A percentile compares a stretch with the other conserved stretches of the same genome.
These are phyloP conservation scores for Oppia nitens DNA, from an alignment of 1,140 invertebrate species.

Conservation along the genomic window DNA sequence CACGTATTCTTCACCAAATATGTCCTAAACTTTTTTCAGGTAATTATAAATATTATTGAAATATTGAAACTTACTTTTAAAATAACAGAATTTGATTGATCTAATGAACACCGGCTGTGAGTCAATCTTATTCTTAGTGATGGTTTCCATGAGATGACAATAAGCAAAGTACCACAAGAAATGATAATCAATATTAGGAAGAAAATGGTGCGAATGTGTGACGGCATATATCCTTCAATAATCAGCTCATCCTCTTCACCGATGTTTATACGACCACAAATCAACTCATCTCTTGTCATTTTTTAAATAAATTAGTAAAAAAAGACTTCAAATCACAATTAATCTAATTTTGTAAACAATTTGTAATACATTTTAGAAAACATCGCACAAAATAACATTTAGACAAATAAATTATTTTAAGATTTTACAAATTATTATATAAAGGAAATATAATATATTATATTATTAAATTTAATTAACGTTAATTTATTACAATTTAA, in stretches of 20 bases:
- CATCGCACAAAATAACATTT: too few species aligned
- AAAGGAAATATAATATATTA: too few species aligned
- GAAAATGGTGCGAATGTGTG: slow-evolving; percentile 8
- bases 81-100: slow-evolving; percentile 53
- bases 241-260: slow-evolving; percentile 16
- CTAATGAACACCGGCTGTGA: slow-evolving; percentile 46
- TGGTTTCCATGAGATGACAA: slow-evolving; percentile 14
- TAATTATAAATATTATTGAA: not conserved
- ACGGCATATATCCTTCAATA: slow-evolving; percentile 16
- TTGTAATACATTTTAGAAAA: too few species aligned
- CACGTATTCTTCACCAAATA: slow-evolving; percentile 18
- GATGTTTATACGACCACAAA: slow-evolving; percentile 13
- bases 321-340: too few species aligned
- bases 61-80: slow-evolving; percentile 41
- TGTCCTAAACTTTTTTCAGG: slow-evolving; percentile 14
- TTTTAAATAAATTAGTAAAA: too few species aligned
- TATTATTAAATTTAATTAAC: too few species aligned
- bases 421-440: too few species aligned
- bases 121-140: slow-evolving; percentile 30
- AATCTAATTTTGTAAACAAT: too few species aligned
- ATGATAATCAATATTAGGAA: slow-evolving; percentile 6
- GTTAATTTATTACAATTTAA: too few species aligned
- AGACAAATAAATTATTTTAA: too few species aligned
- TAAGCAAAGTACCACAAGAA: slow-evolving; percentile 12
- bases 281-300: not conserved